Base-by-base conservation (phyloP, 2,888 invertebrate species). In the Bibio marci region DNA sequence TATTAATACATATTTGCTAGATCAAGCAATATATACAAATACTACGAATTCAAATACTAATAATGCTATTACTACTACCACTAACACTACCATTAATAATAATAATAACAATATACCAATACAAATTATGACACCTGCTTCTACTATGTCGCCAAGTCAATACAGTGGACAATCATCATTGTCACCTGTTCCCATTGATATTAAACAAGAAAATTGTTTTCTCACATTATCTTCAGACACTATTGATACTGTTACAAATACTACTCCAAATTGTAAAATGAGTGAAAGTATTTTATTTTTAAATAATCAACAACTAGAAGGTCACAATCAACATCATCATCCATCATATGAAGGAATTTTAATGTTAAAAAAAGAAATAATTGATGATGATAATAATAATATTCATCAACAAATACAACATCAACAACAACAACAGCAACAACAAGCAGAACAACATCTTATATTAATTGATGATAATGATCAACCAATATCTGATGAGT, bases 401-500 rank as follows among this genome's bases (percentile, higher is more conserved):
- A 18, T 17, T 4, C 12, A 15, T 6, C 19, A 8, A 10, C 19
- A 34, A 19, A 34, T 34, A 18, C 33, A 4, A n/a, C n/a, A 22
- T 22, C 22, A 22, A 22, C 22, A 22, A 22, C 22, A 22, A 6
- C 22, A 22, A n/a, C 26, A 27, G 2, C 25, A 26, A 12, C 33
- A 4, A n/a, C n/a, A 22, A 6, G 5, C 4, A 22, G 5, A 22
- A 22, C 22, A 22, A 6, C 22, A 22, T 6, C 26, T 17, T 2
- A 26, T 14, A 12, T 12, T 30, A 7, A 28, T 27, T 19, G 33
- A 38, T 18, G 33, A 38, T 26, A 31, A 30, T 26, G 17, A 33
- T 17, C 38, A 33, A 27, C 32, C 27, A 27, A 51, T 65, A 2
- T 62, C 64, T 27, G 67, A 67, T 42, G 64, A 63, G 47, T 62